phyloP scores from a whole-genome alignment of 2,888 invertebrate species.

The Venustoraphidia nigricollis region DNA sequence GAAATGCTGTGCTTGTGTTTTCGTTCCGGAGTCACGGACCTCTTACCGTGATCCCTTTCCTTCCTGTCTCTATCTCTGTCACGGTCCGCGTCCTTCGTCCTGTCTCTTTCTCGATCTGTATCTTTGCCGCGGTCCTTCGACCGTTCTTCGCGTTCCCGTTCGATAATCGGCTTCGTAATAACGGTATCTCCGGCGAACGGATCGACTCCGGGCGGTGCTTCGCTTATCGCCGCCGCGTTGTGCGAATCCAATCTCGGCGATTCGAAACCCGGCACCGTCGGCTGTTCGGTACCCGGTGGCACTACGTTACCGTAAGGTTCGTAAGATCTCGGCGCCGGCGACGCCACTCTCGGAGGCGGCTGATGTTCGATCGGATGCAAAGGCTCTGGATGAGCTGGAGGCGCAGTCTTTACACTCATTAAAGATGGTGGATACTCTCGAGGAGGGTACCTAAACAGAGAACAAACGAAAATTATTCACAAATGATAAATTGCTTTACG shows the following conservation, averaged over 20 bases:
- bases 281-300: constrained; percentile 45
- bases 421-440: constrained; percentile 13
- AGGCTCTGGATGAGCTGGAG: constrained; percentile 15
- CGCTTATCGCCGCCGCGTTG: constrained; percentile 9
- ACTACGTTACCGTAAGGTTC: constrained; percentile 36
- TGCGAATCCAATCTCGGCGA: constrained; percentile 32
- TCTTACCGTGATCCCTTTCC: constrained; percentile 18
- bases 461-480: constrained; percentile 10
- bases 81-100: constrained; percentile 29
- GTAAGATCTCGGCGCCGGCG: constrained; percentile 16
- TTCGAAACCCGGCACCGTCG: constrained; percentile 45
- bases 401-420: constrained; percentile 9
- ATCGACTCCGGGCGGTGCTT: constrained; percentile 13
- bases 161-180: constrained; percentile 1
- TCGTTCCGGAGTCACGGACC: constrained; percentile 11
- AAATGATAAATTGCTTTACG: constrained; percentile 2
- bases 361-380: constrained; percentile 12
- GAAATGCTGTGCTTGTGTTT: constrained; percentile 6
- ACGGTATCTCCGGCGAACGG: constrained; percentile 10
- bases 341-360: constrained; percentile 7
- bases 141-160: constrained; percentile 9
- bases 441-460: constrained; percentile 22
- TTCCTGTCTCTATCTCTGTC: constrained; percentile 26
- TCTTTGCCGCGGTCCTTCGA: constrained; percentile 6
- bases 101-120: constrained; percentile 9